Conservation (phyloP, 2,888 invertebrate genomes). For the Dermolepida albohirtum region DNA sequence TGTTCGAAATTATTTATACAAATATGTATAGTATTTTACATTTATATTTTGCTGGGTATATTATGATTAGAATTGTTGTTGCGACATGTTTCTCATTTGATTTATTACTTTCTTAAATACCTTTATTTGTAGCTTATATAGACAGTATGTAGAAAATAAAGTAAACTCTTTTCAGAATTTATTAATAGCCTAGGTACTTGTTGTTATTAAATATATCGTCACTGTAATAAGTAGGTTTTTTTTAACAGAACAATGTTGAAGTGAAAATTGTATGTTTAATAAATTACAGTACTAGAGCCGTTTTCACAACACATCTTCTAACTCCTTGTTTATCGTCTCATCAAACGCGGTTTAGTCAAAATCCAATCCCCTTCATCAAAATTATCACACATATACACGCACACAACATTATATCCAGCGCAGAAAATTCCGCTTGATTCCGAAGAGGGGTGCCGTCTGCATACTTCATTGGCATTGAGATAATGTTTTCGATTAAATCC, state of each 20-base stretch:
- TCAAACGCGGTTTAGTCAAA: slow-evolving; percentile 37
- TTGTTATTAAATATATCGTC: no score
- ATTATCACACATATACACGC: slow-evolving; percentile 13
- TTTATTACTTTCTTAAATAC: no score
- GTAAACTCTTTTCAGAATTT: no score
- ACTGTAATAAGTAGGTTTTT: no score
- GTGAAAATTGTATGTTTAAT: slow-evolving; percentile 16
- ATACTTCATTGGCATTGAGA: slow-evolving; percentile 42
- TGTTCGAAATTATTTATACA: no score
- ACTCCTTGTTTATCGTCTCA: slow-evolving; percentile 20
- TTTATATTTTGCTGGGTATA: no score
- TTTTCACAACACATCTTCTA: slow-evolving; percentile 27
- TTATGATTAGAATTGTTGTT: no score
- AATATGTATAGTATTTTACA: no score
- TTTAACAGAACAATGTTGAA: not conserved
- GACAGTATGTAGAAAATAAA: no score
- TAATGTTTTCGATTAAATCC: slow-evolving; percentile 43
- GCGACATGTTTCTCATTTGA: no score
- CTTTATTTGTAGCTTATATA: no score
- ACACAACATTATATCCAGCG: slow-evolving; percentile 17
- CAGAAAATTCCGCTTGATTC: slow-evolving; percentile 34
- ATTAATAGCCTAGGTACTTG: no score
- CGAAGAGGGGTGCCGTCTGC: slow-evolving; percentile 37
- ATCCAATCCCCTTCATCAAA: slow-evolving; percentile 36
- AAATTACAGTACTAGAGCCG: slow-evolving; percentile 12